A percentile compares a stretch with the other conserved stretches of the same genome.
These are phyloP conservation scores for Aphis craccivora DNA, from an alignment of 1,140 invertebrate genomes.

Conservation along the genomic window DNA sequence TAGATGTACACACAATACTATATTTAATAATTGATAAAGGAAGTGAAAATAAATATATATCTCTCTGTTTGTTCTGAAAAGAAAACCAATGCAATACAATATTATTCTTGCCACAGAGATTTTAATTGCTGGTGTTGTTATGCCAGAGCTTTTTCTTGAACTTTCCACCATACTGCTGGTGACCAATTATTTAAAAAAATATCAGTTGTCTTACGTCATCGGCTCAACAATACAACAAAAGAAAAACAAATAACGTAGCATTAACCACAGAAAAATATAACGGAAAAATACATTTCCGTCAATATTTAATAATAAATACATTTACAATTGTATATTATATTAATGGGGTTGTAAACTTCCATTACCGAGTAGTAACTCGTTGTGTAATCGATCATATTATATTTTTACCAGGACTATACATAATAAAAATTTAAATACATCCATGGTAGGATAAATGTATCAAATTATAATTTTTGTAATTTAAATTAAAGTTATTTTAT, in stretches of 20 bases:
- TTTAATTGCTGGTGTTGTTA: slow-evolving; percentile 27
- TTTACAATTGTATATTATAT: not conserved
- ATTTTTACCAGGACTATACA: slow-evolving; percentile 34
- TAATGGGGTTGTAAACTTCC: not conserved
- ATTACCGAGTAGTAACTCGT: not conserved
- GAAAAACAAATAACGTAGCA: not conserved
- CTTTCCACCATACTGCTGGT: not conserved
- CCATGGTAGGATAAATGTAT: not conserved
- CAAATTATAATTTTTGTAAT: slow-evolving; percentile 8
- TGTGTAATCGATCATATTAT: slow-evolving; percentile 3
- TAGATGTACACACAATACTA: not conserved
- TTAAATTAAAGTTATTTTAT: slow-evolving; percentile 13
- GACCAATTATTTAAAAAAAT: slow-evolving; percentile 34
- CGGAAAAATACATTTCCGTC: not conserved
- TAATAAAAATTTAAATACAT: slow-evolving; percentile 9
- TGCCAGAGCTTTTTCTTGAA: not conserved
- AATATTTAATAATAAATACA: not conserved
- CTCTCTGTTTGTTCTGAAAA: not conserved
- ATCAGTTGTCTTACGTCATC: not conserved
- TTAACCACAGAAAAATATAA: not conserved
- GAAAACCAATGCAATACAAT: not conserved
- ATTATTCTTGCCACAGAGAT: not conserved
- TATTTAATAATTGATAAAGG: slow-evolving; percentile 21
- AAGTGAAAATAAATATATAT: not conserved
- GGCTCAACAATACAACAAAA: not conserved